Conservation (phyloP, 2,797 vertebrate species). For the Acanthis flammea region DNA sequence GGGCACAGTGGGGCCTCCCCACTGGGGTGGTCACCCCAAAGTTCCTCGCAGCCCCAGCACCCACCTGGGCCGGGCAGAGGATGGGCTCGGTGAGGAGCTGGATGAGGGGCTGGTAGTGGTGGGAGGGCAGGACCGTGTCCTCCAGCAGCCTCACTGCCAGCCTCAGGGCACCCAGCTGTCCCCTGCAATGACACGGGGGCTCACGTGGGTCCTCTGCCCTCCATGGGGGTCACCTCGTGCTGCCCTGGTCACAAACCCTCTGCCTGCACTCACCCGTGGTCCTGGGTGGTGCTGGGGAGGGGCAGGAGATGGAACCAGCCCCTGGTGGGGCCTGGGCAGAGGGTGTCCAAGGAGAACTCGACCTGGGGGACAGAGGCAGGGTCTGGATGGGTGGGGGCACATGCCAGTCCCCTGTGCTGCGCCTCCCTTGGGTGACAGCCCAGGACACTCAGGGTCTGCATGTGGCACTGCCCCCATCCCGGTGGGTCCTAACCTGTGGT, state of each 20-base stretch:
- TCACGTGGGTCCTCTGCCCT: rapidly evolving
- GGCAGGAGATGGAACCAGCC: slow-evolving; percentile 92
- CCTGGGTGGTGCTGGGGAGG: slow-evolving; percentile 78
- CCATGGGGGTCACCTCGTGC: rapidly evolving
- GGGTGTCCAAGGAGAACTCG: slow-evolving; percentile 80
- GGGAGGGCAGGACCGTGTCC: slow-evolving; percentile 83
- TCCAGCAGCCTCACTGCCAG: slow-evolving; percentile 86
- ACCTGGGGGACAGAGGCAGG: slow-evolving; percentile 70
- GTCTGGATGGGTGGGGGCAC: neutral
- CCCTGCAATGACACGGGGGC: slow-evolving; percentile 58
- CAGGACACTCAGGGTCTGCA: neutral
- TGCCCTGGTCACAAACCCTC: neutral
- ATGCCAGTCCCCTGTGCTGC: neutral
- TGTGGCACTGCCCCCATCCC: neutral
- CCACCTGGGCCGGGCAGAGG: slow-evolving; percentile 80
- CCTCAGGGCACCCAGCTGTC: slow-evolving; percentile 86
- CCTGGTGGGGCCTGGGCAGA: slow-evolving; percentile 75
- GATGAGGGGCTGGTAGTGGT: slow-evolving; percentile 85
- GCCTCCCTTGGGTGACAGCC: neutral
- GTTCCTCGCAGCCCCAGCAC: neutral
- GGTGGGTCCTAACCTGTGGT: too few species aligned
- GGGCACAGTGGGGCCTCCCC: rapidly evolving
- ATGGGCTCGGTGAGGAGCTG: slow-evolving; percentile 86
- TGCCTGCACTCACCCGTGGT: slow-evolving; percentile 76
- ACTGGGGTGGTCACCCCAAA: rapidly evolving